Percentiles rank a stretch among this genome's conserved stretches.
These are phyloP conservation scores for Rhabdophis nuchalis DNA, from an alignment of 2,797 vertebrate genomes.

Conservation along the genomic window DNA sequence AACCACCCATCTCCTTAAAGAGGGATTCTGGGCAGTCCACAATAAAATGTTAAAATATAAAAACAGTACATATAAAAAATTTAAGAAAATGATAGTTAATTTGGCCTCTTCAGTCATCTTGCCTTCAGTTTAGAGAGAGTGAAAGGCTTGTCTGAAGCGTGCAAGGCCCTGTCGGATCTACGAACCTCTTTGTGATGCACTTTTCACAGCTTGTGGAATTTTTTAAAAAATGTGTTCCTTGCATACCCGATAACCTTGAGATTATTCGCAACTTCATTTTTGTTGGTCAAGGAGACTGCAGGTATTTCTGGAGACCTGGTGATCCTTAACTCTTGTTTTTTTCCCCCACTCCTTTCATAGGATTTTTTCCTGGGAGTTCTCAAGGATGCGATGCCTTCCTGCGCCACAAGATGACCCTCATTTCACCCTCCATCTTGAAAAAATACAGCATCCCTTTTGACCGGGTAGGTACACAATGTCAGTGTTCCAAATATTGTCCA, in stretches of 20 bases:
- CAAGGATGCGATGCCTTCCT: conserved; percentile 97
- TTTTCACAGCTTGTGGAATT: neutral
- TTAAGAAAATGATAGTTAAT: neutral
- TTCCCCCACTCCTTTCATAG: conserved; percentile 63
- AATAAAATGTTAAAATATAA: too few species aligned
- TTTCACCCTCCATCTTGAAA: conserved; percentile 95
- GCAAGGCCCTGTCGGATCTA: too few species aligned
- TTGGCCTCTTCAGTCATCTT: neutral
- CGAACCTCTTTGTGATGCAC: too few species aligned
- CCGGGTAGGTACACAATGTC: conserved; percentile 81
- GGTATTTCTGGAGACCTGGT: neutral
- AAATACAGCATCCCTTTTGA: conserved; percentile 96
- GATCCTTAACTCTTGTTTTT: neutral
- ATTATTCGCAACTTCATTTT: neutral
- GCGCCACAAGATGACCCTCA: conserved; percentile 98
- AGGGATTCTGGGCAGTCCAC: too few species aligned
- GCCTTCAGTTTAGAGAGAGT: neutral
- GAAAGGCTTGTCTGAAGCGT: neutral
- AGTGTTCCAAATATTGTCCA: too few species aligned
- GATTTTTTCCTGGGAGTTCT: conserved; percentile 95
- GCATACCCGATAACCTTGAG: neutral
- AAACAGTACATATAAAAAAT: too few species aligned
- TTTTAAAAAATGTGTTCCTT: neutral
- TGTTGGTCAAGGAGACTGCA: neutral
- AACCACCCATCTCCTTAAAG: too few species aligned